Base-by-base conservation (phyloP, 2,113 vertebrate genomes). In the Holacanthus passer region DNA sequence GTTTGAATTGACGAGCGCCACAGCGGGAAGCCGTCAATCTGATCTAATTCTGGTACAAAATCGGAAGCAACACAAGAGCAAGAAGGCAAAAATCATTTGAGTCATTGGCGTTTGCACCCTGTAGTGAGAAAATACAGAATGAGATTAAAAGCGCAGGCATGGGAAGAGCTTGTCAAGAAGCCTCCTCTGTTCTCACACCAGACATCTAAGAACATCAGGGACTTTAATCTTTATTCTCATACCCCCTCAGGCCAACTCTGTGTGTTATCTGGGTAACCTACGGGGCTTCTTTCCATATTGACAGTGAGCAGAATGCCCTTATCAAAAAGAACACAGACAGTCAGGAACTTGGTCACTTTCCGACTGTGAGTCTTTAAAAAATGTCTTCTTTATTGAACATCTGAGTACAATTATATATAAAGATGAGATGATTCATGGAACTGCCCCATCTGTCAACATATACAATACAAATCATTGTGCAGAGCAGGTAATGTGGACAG, bases 171-270 rank as follows among this genome's bases (percentile, higher is more conserved):
- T 62, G 41, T 73, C 8, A 47, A 45, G 17, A 3, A 5, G 9
- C 31, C 55, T 68, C 7, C 35, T 66, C 20, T 45, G 3, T 29
- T 76, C 43, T 72, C 43, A 37, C 77, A 37, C 9, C 35, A 45
- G 17, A 60, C 50, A 37, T 81, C 58, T 79, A 20, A 63, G 39
- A 81, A 70, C 69, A 73, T 58, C 55, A 65, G 55, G 13, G 22
- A 73, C 66, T 52, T 83, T 71, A 63, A 70, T 88, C 70, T 88
- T 79, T 82, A 79, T 82, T 67, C 63, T 67, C 47, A 53, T 39
- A n/a, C 29, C 56, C 56, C 39, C 63, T 62, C 24, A 59, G 72
- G 72, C 72, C n/a, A 55, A 68, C 48, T 71, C 48, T 39, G 55
- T 22, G 11, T 60, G 71, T 67, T 76, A 66, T 64, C 47, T 69